phyloP scores from a whole-genome alignment of 1,140 invertebrate genomes.

The Hetaerina americana region DNA sequence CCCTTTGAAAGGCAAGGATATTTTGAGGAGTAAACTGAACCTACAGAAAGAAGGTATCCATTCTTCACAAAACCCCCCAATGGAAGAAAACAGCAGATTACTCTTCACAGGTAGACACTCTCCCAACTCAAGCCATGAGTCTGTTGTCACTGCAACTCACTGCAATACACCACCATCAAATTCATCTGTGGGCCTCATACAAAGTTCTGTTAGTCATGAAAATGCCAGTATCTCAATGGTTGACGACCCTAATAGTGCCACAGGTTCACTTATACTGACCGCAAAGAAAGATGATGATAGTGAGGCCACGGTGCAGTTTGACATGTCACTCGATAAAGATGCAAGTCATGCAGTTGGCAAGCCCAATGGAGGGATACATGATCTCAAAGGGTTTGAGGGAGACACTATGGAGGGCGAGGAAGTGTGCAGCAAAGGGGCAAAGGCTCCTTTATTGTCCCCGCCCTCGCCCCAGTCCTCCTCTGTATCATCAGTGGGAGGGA shows the following conservation, averaged over 20 bases:
- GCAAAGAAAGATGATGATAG: not conserved
- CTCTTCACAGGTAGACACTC: not conserved
- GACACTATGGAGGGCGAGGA: not conserved
- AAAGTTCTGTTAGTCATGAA: too few species aligned
- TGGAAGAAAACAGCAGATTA: too few species aligned
- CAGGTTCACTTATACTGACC: too few species aligned
- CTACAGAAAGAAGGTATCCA: too few species aligned
- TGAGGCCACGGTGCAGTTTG: not conserved
- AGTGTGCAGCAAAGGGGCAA: not conserved
- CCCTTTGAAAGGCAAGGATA: too few species aligned
- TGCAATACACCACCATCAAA: too few species aligned
- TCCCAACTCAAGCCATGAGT: not conserved
- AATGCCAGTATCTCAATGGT: too few species aligned
- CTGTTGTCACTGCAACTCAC: too few species aligned
- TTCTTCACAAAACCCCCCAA: too few species aligned
- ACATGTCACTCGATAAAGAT: not conserved
- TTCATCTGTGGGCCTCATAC: too few species aligned
- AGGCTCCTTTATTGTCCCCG: not conserved
- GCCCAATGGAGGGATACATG: not conserved
- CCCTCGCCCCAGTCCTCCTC: not conserved
- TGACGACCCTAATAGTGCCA: too few species aligned
- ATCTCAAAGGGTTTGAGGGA: not conserved
- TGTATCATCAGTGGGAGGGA: not conserved
- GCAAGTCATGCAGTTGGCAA: not conserved
- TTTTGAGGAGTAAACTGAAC: too few species aligned